phyloP scores from a whole-genome alignment of 1,140 invertebrate species.

The Pachypeltis micranthus region DNA sequence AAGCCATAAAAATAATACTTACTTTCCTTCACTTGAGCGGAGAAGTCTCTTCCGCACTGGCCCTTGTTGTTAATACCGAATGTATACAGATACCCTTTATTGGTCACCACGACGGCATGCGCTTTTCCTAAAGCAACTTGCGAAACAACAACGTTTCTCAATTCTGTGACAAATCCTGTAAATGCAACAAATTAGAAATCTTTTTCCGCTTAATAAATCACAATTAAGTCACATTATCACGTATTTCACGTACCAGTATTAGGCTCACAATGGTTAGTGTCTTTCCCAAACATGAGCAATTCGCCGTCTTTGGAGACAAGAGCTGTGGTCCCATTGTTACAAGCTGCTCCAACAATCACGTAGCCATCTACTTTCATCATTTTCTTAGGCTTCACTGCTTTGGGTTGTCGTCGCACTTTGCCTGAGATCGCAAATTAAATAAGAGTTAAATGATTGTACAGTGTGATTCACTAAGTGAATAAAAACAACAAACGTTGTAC shows the following conservation, averaged over 20 bases:
- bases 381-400: slow-evolving; percentile 84
- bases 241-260: slow-evolving; percentile 45
- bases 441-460: too few species aligned
- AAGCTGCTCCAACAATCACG: slow-evolving; percentile 67
- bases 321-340: slow-evolving; percentile 89
- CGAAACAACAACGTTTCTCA: slow-evolving; percentile 69
- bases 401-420: slow-evolving; percentile 71
- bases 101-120: slow-evolving; percentile 77
- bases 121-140: slow-evolving; percentile 89
- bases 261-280: slow-evolving; percentile 76
- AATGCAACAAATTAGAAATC: slow-evolving; percentile 16
- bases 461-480: too few species aligned
- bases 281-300: slow-evolving; percentile 89
- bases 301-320: slow-evolving; percentile 80
- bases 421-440: slow-evolving; percentile 34
- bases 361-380: slow-evolving; percentile 82
- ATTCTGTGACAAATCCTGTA: slow-evolving; percentile 49
- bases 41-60: slow-evolving; percentile 87
- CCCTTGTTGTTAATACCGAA: slow-evolving; percentile 97
- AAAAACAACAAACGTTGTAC: too few species aligned
- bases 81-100: slow-evolving; percentile 82
- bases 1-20: too few species aligned
- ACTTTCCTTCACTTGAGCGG: slow-evolving; percentile 50
- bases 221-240: too few species aligned
- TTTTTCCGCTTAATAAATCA: too few species aligned